phyloP scores from a whole-genome alignment of 1,140 invertebrate genomes.

The Drosophila obscura region DNA sequence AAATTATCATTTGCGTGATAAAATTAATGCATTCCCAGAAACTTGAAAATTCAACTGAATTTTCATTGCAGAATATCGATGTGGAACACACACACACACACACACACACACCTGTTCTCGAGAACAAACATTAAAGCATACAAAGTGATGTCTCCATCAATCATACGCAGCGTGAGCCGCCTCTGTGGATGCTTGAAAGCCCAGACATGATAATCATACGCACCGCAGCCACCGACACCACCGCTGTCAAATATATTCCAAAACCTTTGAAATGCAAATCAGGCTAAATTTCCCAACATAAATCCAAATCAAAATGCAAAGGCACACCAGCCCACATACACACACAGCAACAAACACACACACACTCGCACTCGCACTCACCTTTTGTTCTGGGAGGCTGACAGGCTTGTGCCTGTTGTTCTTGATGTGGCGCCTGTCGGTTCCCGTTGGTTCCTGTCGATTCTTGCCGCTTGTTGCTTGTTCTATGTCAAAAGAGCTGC shows the following conservation, averaged over 20 bases:
- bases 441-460: conserved; percentile 11
- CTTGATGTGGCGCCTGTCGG: conserved; percentile 15
- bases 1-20: neutral
- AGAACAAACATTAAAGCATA: conserved; percentile 5
- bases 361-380: conserved; percentile 29
- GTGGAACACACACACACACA: conserved; percentile 23
- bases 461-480: conserved; percentile 47
- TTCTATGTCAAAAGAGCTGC: conserved; percentile 10
- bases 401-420: conserved; percentile 15
- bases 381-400: conserved; percentile 32
- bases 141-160: conserved; percentile 57
- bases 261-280: conserved; percentile 71
- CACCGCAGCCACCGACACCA: conserved; percentile 10
- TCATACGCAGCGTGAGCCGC: conserved; percentile 70
- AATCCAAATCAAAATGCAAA: conserved; percentile 53
- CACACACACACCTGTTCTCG: neutral
- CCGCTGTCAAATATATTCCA: conserved; percentile 3
- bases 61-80: conserved; percentile 6
- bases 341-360: too few relatives aligned
- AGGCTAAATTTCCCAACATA: conserved; percentile 38
- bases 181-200: conserved; percentile 9
- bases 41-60: neutral
- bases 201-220: conserved; percentile 61
- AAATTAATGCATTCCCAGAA: neutral
- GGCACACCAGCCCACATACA: neutral